Evolutionary conservation across 2,888 invertebrate genomes (phyloP).

Genomic region (Oscheius sp.): DNA sequence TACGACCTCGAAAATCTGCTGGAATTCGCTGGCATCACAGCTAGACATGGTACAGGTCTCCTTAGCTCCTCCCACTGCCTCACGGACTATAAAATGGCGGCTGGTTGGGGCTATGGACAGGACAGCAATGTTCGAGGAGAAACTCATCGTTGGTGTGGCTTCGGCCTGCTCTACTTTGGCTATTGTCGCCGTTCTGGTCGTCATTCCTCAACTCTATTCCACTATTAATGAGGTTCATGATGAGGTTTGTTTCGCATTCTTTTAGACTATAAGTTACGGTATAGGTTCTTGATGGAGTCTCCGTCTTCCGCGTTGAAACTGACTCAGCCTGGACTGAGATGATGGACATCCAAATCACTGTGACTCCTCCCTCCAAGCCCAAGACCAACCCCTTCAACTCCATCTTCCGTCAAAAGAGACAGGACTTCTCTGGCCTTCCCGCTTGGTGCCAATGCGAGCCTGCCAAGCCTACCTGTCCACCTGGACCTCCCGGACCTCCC

Average conservation of each 20-base stretch:
- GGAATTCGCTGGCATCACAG: slow-evolving; percentile 1
- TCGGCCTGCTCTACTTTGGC: slow-evolving; percentile 49
- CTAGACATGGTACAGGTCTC: too few species aligned
- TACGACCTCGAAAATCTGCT: slow-evolving; percentile 8
- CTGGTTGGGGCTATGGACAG: not conserved
- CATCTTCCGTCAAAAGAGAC: slow-evolving; percentile 67
- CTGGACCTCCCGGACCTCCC: slow-evolving; percentile 60
- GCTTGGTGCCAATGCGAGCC: slow-evolving; percentile 69
- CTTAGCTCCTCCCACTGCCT: too few species aligned
- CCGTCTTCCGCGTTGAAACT: slow-evolving; percentile 67
- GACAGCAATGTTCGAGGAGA: slow-evolving; percentile 54
- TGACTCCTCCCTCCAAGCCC: slow-evolving; percentile 66
- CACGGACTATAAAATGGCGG: not conserved
- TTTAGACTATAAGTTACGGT: not conserved
- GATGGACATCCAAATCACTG: slow-evolving; percentile 67
- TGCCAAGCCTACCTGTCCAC: slow-evolving; percentile 60
- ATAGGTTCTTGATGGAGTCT: slow-evolving; percentile 60
- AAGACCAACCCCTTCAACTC: slow-evolving; percentile 59
- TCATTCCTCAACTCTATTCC: slow-evolving; percentile 64
- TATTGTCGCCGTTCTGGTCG: slow-evolving; percentile 56
- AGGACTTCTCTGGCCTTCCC: slow-evolving; percentile 61
- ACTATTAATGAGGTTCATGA: slow-evolving; percentile 62
- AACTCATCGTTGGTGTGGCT: slow-evolving; percentile 52
- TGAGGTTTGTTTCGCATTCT: slow-evolving; percentile 30
- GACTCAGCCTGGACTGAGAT: slow-evolving; percentile 68